These are phyloP conservation scores for Eupithecia subfuscata DNA, from an alignment of 2,888 invertebrate genomes.

Conservation along the genomic window DNA sequence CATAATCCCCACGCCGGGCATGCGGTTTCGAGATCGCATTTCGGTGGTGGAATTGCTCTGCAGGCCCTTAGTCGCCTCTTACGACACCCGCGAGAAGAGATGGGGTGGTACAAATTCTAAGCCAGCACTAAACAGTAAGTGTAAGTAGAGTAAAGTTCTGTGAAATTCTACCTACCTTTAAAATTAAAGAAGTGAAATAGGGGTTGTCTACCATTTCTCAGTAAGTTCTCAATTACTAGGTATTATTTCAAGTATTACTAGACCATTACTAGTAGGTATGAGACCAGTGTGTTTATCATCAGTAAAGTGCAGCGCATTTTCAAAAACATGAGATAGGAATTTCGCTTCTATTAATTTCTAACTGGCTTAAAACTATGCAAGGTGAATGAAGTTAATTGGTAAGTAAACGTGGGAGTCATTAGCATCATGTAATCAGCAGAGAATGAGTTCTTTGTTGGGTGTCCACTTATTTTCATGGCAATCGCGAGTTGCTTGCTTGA, in stretches of 20 bases:
- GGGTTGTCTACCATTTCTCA: not conserved
- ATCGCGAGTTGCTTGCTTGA: constrained; percentile 2
- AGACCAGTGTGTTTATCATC: not conserved
- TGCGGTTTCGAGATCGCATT: too few relatives aligned
- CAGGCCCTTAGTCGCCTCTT: too few relatives aligned
- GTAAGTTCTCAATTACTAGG: not conserved
- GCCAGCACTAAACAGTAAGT: too few relatives aligned
- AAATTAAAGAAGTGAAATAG: too few relatives aligned
- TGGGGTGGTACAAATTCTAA: too few relatives aligned
- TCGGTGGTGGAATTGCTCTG: too few relatives aligned
- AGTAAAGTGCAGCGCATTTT: not conserved
- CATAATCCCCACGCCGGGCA: too few relatives aligned
- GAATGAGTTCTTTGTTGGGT: constrained; percentile 36
- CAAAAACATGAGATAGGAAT: constrained; percentile 1
- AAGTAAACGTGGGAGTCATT: constrained; percentile 40
- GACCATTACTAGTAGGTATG: too few relatives aligned
- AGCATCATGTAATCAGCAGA: constrained; percentile 36
- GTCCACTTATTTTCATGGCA: constrained; percentile 16
- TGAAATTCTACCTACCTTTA: too few relatives aligned
- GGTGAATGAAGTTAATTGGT: constrained; percentile 44
- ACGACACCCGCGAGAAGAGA: too few relatives aligned
- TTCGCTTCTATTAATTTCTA: constrained; percentile 9
- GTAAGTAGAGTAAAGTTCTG: not conserved
- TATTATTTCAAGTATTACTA: not conserved
- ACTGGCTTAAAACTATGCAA: constrained; percentile 20